A percentile compares a stretch with the other conserved stretches of the same genome.
These are phyloP conservation scores for Sebastes matsubarae DNA, from an alignment of 2,797 vertebrate genomes.

Conservation along the genomic window DNA sequence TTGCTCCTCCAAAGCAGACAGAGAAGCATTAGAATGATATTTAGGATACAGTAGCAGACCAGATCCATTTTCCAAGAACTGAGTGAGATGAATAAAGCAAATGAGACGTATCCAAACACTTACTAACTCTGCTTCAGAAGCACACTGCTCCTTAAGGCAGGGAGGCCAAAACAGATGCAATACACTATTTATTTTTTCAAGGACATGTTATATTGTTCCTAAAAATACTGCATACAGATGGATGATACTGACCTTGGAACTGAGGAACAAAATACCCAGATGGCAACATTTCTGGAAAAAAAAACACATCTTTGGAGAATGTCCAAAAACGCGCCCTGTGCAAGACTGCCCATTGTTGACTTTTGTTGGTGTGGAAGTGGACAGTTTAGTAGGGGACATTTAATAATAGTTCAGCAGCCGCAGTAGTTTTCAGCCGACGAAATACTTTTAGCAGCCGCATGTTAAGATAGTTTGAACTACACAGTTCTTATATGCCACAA, in stretches of 20 bases:
- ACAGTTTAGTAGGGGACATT: background rate
- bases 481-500: background rate
- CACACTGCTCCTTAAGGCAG: background rate
- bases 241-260: slow-evolving; percentile 14
- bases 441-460: background rate
- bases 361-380: background rate
- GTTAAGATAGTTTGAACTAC: background rate
- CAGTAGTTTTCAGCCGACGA: background rate
- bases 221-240: slow-evolving; percentile 27
- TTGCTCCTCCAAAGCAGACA: background rate
- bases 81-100: background rate
- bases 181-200: background rate
- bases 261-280: background rate
- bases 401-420: background rate
- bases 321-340: background rate
- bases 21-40: background rate
- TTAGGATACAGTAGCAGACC: background rate
- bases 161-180: background rate
- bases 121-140: background rate
- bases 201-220: background rate
- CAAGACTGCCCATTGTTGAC: background rate
- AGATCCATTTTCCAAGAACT: background rate
- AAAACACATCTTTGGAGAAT: background rate
- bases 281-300: background rate
- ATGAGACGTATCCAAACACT: background rate